Conservation (phyloP, 2,113 vertebrate species). For the Diphyllodes magnificus region DNA sequence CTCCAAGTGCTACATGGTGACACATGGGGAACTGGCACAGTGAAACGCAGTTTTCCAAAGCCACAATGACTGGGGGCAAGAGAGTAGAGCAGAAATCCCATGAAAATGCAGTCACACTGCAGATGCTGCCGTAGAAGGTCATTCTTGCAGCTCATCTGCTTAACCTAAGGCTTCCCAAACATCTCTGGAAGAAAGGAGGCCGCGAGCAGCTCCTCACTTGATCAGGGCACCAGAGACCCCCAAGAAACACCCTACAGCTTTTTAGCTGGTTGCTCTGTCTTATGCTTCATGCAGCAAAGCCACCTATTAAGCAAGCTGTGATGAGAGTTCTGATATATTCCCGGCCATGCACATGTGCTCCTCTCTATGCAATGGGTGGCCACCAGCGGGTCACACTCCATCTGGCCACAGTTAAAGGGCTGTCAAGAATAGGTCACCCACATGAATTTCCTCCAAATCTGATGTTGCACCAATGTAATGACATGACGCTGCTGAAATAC, state of each 20-base stretch:
- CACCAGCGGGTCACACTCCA: background rate
- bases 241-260: background rate
- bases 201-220: background rate
- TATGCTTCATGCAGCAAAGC: background rate
- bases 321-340: background rate
- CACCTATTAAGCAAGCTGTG: background rate
- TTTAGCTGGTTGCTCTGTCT: background rate
- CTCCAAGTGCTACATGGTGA: background rate
- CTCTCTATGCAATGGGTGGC: background rate
- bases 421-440: slow-evolving; percentile 17
- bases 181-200: background rate
- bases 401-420: slow-evolving; percentile 29
- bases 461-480: slow-evolving; percentile 13
- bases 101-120: background rate
- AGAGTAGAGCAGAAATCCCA: background rate
- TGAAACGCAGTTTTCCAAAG: background rate
- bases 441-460: slow-evolving; percentile 12
- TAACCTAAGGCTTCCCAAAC: background rate
- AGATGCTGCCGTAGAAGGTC: background rate
- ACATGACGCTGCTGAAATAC: background rate
- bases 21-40: accelerated
- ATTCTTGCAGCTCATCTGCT: background rate
- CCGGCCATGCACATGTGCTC: background rate
- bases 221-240: background rate
- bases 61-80: background rate